Evolutionary conservation across 2,797 vertebrate genomes (phyloP), one percentile per base, ranked within the genome.

Genomic region (Adelosebastes latens): DNA sequence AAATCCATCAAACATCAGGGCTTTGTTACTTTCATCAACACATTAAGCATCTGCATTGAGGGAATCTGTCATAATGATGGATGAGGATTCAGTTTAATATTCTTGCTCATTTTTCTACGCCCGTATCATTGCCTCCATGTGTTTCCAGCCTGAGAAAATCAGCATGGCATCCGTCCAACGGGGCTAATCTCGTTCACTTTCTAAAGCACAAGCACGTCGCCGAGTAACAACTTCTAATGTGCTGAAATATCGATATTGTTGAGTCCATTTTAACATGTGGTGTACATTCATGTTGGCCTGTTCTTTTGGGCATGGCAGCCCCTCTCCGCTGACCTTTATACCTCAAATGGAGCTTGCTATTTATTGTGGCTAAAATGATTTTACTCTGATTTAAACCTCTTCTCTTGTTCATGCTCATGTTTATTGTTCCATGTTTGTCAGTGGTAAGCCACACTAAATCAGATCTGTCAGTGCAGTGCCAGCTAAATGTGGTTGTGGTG

Each of bases 81-180:
- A 93, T 91, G 83, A 83, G 59, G 74, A 12, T 73, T 83, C 66
- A 60, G 31, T 80, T 81, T 60, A 73, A 91, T 89, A 87, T 86
- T 90, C 60, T 72, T 75, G 46, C 88, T 89, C 71, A 80, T 85
- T 88, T 83, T 84, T 89, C 78, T 72, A 56, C 8, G 60, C 59
- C 88, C 88, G 75, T 82, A 80, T 81, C 78, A 87, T 77, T 84
- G 72, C 70, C 86, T 92, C 87, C 91, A 93, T 92, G 89, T 94
- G 92, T 94, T 95, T 92, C 77, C 82, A 83, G 80, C 85, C 85
- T 78, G 80, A 89, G 82, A 85, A 82, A 88, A 83, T 87, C 76
- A 59, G 61, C 12, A 32, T 92, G 90, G 89, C 92, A 80, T 79
- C 69, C 18, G 11, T 88, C 91, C 89, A 93, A 70, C 27, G 25